Conservation (phyloP, 1,140 invertebrate species). For the Papilio helenus region DNA sequence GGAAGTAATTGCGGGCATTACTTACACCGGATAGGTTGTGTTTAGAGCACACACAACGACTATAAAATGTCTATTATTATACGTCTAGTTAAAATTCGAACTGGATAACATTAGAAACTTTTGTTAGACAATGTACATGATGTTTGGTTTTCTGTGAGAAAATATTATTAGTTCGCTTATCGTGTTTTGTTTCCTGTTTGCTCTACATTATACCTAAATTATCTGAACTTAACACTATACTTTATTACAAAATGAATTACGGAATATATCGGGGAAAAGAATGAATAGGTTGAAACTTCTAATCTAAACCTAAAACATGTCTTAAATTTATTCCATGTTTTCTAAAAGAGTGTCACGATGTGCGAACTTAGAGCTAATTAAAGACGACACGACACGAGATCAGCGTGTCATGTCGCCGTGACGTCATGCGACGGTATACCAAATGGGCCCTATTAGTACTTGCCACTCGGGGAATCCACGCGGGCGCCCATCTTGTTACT, state of each 20-base stretch:
- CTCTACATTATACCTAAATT: not conserved
- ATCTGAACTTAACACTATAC: too few species aligned
- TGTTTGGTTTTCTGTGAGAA: constrained; percentile 22
- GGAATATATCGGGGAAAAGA: too few species aligned
- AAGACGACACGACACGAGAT: constrained; percentile 63
- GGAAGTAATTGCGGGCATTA: constrained; percentile 37
- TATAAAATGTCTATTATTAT: constrained; percentile 38
- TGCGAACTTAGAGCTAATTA: constrained; percentile 66
- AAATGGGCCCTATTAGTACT: constrained; percentile 73
- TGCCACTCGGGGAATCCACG: constrained; percentile 55
- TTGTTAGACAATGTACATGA: not conserved
- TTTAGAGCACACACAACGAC: constrained; percentile 36
- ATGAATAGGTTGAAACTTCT: not conserved
- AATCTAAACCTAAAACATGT: not conserved
- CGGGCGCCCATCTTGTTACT: constrained; percentile 47
- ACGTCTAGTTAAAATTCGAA: constrained; percentile 31
- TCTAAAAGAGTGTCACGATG: constrained; percentile 53
- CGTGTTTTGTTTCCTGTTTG: not conserved
- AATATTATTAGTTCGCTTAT: constrained; percentile 2
- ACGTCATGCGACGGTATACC: constrained; percentile 59
- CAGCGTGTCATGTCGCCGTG: constrained; percentile 57
- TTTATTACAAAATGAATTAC: too few species aligned
- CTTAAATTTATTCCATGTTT: constrained; percentile 9
- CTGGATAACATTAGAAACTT: constrained; percentile 31
- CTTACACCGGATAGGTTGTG: constrained; percentile 31